Evolutionary conservation across 2,888 invertebrate genomes (phyloP).

Genomic region (Mantis religiosa): DNA sequence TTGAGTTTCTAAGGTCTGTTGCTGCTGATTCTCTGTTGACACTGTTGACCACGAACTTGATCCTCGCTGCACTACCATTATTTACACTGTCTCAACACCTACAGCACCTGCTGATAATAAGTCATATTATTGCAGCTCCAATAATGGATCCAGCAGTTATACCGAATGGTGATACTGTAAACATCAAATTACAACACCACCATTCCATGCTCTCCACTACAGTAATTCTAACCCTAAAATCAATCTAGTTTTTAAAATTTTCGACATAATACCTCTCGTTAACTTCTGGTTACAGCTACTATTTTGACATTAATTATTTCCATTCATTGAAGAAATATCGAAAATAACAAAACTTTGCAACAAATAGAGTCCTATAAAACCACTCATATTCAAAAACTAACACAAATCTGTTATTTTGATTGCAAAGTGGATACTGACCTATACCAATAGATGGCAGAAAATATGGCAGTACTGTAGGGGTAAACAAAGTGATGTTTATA

Average conservation of each 20-base stretch:
- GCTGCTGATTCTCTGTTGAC: background rate
- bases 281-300: background rate
- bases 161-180: background rate
- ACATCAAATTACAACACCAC: background rate
- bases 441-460: slow-evolving; percentile 12
- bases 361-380: background rate
- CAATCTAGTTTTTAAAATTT: background rate
- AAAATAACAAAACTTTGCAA: background rate
- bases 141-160: background rate
- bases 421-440: slow-evolving; percentile 4
- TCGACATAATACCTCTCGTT: background rate
- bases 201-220: background rate
- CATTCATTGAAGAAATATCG: background rate
- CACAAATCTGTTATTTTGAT: slow-evolving; percentile 22
- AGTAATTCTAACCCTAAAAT: background rate
- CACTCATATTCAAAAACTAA: slow-evolving; percentile 17
- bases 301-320: background rate
- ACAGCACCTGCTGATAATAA: background rate
- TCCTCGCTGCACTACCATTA: slow-evolving; percentile 11
- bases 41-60: background rate
- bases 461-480: background rate
- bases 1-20: background rate
- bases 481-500: background rate
- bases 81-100: background rate
- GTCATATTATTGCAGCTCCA: background rate